These are phyloP conservation scores for Phorcus lineatus DNA, from an alignment of 2,888 invertebrate genomes.

Conservation along the genomic window DNA sequence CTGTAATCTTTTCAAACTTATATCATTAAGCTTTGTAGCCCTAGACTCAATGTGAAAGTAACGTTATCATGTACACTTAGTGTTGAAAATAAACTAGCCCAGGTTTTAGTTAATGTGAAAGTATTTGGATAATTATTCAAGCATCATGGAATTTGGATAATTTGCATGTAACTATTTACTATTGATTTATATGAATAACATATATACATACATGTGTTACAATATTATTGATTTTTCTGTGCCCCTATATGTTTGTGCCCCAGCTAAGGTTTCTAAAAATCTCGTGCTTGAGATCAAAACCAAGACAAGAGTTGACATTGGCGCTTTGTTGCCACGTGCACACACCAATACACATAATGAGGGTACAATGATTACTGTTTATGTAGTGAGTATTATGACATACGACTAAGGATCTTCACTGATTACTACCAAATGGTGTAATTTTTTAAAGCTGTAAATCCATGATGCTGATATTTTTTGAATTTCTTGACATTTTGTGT, in stretches of 20 bases:
- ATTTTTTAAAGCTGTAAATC: background rate
- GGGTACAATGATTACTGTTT: background rate
- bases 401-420: background rate
- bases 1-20: constrained; percentile 19
- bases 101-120: constrained; percentile 16
- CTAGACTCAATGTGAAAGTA: constrained; percentile 16
- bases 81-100: constrained; percentile 9
- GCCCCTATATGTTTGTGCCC: background rate
- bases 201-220: constrained; percentile 2
- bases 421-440: constrained; percentile 4
- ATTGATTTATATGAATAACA: constrained; percentile 4
- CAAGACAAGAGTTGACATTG: too few relatives aligned
- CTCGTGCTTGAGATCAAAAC: too few relatives aligned
- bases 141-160: constrained; percentile 21
- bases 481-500: constrained; percentile 28
- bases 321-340: too few relatives aligned
- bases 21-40: constrained; percentile 22
- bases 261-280: too few relatives aligned
- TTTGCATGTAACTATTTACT: constrained; percentile 13
- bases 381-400: background rate
- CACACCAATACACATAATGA: background rate
- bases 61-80: constrained; percentile 13
- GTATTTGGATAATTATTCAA: constrained; percentile 20
- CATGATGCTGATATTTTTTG: constrained; percentile 20
- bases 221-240: background rate